A percentile compares a stretch with the other conserved stretches of the same genome.
Conservation (phyloP, 2,113 vertebrate genomes). For the Calidris pugnax region DNA sequence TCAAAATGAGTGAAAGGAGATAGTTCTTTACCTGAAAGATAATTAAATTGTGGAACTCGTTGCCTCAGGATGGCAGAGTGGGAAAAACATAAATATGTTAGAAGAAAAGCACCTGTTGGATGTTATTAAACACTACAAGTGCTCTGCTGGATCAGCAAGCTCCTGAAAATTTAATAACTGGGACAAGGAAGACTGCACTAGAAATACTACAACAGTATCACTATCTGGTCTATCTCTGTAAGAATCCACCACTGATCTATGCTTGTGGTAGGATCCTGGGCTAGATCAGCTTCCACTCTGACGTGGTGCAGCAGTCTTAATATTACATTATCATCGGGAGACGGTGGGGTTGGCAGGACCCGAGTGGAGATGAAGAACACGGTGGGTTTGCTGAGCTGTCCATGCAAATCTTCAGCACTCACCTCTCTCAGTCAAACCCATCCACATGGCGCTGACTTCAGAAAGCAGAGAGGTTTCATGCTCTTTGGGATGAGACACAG, state of each 20-base stretch:
- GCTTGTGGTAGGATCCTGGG: neutral
- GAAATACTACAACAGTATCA: neutral
- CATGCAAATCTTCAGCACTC: fast-evolving
- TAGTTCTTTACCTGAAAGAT: neutral
- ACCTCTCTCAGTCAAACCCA: neutral
- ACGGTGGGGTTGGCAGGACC: neutral
- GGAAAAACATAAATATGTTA: neutral
- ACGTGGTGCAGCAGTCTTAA: fast-evolving
- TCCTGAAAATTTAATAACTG: neutral
- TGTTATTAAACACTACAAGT: neutral
- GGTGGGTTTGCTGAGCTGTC: neutral
- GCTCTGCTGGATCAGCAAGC: neutral
- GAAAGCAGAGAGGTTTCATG: neutral
- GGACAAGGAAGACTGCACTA: neutral
- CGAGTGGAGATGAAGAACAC: fast-evolving
- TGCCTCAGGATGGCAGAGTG: neutral
- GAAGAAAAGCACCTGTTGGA: fast-evolving
- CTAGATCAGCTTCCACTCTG: neutral
- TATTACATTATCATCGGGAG: fast-evolving
- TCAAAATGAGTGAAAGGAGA: neutral
- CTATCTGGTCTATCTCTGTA: neutral
- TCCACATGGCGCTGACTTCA: neutral
- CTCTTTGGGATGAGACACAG: neutral
- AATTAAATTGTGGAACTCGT: neutral
- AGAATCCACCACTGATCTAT: neutral